Evolutionary conservation across 2,888 invertebrate species (phyloP), one percentile per base, ranked within the genome.

Genomic region (Phortica magna): DNA sequence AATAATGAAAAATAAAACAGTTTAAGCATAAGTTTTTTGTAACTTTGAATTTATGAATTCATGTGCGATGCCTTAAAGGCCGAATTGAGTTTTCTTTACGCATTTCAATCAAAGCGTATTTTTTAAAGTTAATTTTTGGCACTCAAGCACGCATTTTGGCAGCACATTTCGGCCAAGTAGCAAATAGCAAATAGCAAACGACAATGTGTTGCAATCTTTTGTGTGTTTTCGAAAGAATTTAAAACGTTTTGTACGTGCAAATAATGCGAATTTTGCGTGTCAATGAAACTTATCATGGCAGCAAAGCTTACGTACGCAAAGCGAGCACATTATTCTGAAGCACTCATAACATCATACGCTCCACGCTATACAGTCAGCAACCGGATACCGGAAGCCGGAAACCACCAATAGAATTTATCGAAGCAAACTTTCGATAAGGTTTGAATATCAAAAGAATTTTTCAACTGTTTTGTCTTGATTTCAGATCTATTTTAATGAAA

Each of bases 181-280:
- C 9, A 43, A 17, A 17, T n/a, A n/a, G n/a, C n/a, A n/a, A 64
- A 64, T 14, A 12, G 6, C 9, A 43, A 17, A 17, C 43, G 17
- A 68, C 9, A 31, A 71, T 55, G 31, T 71, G 12, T 17, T 39
- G 48, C n/a, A 42, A 67, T 67, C 67, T 71, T 71, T 71, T 71
- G 70, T 71, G 31, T 14, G 70, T 55, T 55, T 71, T 71, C 9
- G 22, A 22, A 57, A 64, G 75, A 76, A 75, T 43, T 76, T 73
- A 78, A 78, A 70, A 76, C 76, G 77, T 75, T 76, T 77, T 72
- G 76, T 79, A 82, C 80, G 80, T 82, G 80, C 77, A 61, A 77
- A 82, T 82, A 81, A 82, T 80, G 79, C 74, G 78, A 80, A 74
- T 75, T 77, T 79, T 81, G 80, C 81, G 80, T 81, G 80, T 75